phyloP scores from a whole-genome alignment of 2,113 vertebrate species.

The Burhinus oedicnemus region DNA sequence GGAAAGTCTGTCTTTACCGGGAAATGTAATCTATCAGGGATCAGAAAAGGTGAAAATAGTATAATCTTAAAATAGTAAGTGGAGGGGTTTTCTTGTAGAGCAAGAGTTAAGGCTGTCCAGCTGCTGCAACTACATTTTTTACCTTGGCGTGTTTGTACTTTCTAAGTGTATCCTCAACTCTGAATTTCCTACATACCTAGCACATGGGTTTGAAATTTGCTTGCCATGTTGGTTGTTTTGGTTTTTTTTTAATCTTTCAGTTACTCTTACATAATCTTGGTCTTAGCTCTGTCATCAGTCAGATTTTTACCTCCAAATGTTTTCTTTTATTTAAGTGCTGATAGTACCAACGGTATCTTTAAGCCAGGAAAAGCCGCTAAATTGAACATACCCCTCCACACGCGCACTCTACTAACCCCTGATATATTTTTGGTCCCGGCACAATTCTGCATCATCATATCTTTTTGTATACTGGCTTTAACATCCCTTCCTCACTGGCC shows the following conservation, averaged over 20 bases:
- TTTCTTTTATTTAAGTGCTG: background rate
- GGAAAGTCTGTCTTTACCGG: background rate
- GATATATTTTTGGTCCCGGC: background rate
- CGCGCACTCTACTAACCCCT: rapidly evolving
- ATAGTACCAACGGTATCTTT: background rate
- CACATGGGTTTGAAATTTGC: background rate
- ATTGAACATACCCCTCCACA: background rate
- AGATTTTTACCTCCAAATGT: background rate
- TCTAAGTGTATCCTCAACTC: background rate
- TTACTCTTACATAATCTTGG: rapidly evolving
- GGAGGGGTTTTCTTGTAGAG: background rate
- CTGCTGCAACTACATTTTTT: background rate
- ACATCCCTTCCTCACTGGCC: background rate
- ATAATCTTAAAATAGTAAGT: background rate
- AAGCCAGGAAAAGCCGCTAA: background rate
- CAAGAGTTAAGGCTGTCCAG: background rate
- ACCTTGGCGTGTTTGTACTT: background rate
- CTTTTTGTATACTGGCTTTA: background rate
- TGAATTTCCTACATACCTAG: background rate
- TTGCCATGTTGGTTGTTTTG: background rate
- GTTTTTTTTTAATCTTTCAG: background rate
- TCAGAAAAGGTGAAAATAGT: background rate
- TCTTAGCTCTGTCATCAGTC: background rate
- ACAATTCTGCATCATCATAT: background rate
- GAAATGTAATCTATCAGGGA: background rate